Conservation (phyloP, 2,888 invertebrate species). For the Leucozona laternaria region DNA sequence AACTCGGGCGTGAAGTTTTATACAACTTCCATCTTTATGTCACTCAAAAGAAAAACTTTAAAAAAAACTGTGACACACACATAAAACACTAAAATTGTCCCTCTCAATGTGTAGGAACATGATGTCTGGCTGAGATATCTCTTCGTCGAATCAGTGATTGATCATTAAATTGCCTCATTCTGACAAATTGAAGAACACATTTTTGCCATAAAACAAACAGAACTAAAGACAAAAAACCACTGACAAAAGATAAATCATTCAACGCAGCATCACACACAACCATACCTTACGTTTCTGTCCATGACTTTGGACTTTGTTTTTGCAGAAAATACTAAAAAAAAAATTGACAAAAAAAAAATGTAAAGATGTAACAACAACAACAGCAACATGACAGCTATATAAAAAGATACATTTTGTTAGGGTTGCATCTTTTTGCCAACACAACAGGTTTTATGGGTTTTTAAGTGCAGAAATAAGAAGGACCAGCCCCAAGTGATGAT, state of each 20-base stretch:
- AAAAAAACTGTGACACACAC: constrained; percentile 24
- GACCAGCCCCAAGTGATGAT: constrained; percentile 29
- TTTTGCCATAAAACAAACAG: constrained; percentile 68
- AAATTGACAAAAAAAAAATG: constrained; percentile 30
- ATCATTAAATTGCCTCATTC: constrained; percentile 74
- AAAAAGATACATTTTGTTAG: constrained; percentile 42
- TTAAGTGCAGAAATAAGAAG: constrained; percentile 30
- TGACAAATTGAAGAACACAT: constrained; percentile 75
- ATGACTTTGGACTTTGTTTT: constrained; percentile 34
- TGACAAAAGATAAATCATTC: constrained; percentile 58
- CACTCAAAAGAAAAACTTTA: neutral
- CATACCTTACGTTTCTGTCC: constrained; percentile 3
- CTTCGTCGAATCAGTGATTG: constrained; percentile 72
- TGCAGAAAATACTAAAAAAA: constrained; percentile 36
- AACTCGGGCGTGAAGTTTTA: constrained; percentile 32
- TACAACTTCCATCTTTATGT: constrained; percentile 28
- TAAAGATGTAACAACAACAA: constrained; percentile 61
- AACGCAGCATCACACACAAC: constrained; percentile 56
- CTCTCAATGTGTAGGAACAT: constrained; percentile 35
- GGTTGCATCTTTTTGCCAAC: constrained; percentile 39
- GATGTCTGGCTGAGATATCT: constrained; percentile 59
- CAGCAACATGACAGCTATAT: constrained; percentile 66
- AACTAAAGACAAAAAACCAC: constrained; percentile 23
- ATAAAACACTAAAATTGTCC: constrained; percentile 42
- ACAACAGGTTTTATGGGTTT: constrained; percentile 58